Evolutionary conservation across 2,888 invertebrate genomes (phyloP).

Genomic region (Chalcis sispes): DNA sequence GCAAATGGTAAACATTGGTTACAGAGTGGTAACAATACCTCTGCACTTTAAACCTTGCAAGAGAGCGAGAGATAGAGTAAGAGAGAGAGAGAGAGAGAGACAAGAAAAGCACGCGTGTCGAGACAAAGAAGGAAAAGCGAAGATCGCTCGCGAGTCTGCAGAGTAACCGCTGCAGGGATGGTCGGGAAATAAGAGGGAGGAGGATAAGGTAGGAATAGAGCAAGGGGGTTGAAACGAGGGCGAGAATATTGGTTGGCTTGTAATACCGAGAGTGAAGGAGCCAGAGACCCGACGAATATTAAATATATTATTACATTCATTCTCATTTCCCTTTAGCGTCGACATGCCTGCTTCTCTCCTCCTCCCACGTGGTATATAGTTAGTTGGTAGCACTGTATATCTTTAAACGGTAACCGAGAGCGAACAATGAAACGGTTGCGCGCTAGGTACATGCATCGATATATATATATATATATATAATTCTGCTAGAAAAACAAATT

Average conservation of each 20-base stretch:
- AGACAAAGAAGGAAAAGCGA: too few relatives aligned
- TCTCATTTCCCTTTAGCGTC: slow-evolving; percentile 73
- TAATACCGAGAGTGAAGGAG: slow-evolving; percentile 73
- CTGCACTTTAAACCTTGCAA: slow-evolving; percentile 1
- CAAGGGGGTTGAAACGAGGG: slow-evolving; percentile 63
- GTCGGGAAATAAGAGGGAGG: slow-evolving; percentile 34
- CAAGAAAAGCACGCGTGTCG: slow-evolving; percentile 39
- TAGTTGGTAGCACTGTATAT: neutral
- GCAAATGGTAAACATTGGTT: too few relatives aligned
- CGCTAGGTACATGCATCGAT: too few relatives aligned
- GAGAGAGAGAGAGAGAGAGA: neutral
- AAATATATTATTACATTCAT: slow-evolving; percentile 76
- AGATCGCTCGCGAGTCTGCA: neutral
- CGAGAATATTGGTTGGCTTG: slow-evolving; percentile 75
- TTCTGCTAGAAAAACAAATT: neutral
- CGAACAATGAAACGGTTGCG: neutral
- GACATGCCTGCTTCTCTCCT: slow-evolving; percentile 59
- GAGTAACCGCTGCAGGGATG: neutral
- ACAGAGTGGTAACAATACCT: too few relatives aligned
- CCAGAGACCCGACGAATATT: slow-evolving; percentile 73
- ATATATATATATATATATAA: neutral
- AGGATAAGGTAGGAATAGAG: slow-evolving; percentile 43
- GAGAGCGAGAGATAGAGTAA: neutral
- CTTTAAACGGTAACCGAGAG: neutral
- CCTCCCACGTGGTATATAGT: too few relatives aligned